These are phyloP conservation scores for Shinisaurus crocodilurus DNA, from an alignment of 2,113 vertebrate genomes.

Conservation along the genomic window DNA sequence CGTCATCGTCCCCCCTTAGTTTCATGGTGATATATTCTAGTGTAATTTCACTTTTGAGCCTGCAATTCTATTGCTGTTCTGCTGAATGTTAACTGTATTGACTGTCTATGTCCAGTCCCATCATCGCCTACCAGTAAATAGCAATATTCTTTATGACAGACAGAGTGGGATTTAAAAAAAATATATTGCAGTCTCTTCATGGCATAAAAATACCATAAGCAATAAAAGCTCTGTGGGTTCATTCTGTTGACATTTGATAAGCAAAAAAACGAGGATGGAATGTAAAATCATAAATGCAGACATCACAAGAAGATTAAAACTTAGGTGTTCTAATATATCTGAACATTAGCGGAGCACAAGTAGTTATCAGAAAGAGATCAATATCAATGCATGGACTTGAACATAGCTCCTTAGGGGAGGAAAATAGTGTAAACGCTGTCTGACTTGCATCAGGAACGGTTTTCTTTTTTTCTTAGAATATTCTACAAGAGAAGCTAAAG, in stretches of 20 bases:
- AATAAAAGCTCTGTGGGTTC: background rate
- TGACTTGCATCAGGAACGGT: background rate
- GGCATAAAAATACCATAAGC: constrained; percentile 10
- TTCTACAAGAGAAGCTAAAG: constrained; percentile 16
- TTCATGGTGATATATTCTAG: constrained; percentile 8
- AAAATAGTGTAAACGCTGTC: background rate
- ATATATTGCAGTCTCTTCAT: background rate
- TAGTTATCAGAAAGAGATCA: background rate
- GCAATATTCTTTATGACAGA: constrained; percentile 13
- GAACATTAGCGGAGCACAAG: background rate
- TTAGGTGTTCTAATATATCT: background rate
- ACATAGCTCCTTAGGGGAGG: background rate
- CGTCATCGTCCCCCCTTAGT: background rate
- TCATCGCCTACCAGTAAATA: constrained; percentile 16
- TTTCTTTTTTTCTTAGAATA: background rate
- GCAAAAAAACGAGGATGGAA: background rate
- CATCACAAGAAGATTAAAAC: background rate
- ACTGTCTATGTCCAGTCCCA: constrained; percentile 18
- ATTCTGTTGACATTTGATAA: background rate
- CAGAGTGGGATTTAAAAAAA: constrained; percentile 9
- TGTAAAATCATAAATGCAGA: background rate
- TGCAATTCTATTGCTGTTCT: background rate
- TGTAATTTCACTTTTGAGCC: background rate
- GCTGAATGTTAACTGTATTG: constrained; percentile 25
- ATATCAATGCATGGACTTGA: background rate